These are phyloP conservation scores for Hetaerina titia DNA, from an alignment of 2,888 invertebrate genomes.

Conservation along the genomic window DNA sequence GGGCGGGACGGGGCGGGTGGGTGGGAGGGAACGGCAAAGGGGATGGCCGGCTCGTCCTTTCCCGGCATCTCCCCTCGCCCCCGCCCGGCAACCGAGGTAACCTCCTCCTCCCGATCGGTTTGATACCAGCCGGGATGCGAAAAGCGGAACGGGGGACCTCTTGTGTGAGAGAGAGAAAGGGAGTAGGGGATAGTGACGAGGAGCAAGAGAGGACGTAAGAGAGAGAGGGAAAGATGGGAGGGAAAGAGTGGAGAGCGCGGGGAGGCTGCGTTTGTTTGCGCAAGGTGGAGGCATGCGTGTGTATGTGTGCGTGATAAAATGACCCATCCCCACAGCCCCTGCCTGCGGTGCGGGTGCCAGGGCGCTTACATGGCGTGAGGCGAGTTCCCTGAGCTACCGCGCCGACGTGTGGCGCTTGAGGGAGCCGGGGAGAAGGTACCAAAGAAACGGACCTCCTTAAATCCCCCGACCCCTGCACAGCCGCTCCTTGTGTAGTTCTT, in stretches of 20 bases:
- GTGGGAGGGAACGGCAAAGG: background rate
- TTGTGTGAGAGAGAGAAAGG: background rate
- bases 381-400: background rate
- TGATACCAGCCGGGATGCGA: constrained; percentile 14
- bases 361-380: background rate
- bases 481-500: constrained; percentile 60
- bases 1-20: background rate
- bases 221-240: background rate
- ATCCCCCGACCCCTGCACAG: constrained; percentile 12
- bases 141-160: background rate
- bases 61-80: constrained; percentile 17
- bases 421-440: background rate
- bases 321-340: background rate
- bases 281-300: background rate
- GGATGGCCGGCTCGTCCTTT: background rate
- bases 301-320: constrained; percentile 1
- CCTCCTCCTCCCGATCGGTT: constrained; percentile 45
- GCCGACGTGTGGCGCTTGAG: background rate
- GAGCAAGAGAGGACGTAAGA: background rate
- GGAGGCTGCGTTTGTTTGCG: background rate
- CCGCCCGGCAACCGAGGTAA: background rate
- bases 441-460: constrained; percentile 50
- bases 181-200: background rate
- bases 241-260: background rate
- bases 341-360: background rate